Base-by-base conservation (phyloP, 1,140 invertebrate species). In the Paraescarpia echinospica region DNA sequence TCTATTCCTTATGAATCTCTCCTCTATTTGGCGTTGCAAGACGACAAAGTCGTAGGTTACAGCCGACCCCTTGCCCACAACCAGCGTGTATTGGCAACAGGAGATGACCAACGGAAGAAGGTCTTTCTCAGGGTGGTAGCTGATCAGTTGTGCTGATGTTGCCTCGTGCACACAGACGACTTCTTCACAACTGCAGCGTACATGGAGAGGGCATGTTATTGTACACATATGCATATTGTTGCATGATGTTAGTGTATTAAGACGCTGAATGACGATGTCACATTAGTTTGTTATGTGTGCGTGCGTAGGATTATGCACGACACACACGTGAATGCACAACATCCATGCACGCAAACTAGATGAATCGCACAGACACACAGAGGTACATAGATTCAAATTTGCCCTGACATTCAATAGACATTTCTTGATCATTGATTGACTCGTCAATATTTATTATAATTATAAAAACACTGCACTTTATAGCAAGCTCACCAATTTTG, bases 1-100 rank as follows among this genome's bases (percentile, higher is more conserved):
- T 90, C 94, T 94, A n/a, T 93, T 92, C 33, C 93, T 91, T 31
- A 95, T 89, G 35, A 95, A 93, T 27, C 93, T 90, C 59, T 94
- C 93, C 33, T 92, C 92, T 34, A 95, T 90, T 48, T 94, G 94
- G n/a, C 92, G 91, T 90, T 95, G 93, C 88, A 95, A 92, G 34
- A 91, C 93, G 41, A 41, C 89, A 92, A 94, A 95, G 92, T 95
- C 94, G 91, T 95, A 95, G 33, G 94, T 93, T 35, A 95, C 91
- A 33, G 88, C 92, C 33, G 93, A 94, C 1, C 93, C 93, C 90
- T 94, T 90, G 9, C 94, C 94, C 12, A 94, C 92, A 89, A 94
- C 51, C 92, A 95, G 94, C 14, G 94, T 94, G 92, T 95, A 95
- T 91, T 94, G 94, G 91, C 94, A 95, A 91, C 94, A 94, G 18